phyloP scores from a whole-genome alignment of 35 echinoderm and acorn worm genomes.

The Lytechinus variegatus region DNA sequence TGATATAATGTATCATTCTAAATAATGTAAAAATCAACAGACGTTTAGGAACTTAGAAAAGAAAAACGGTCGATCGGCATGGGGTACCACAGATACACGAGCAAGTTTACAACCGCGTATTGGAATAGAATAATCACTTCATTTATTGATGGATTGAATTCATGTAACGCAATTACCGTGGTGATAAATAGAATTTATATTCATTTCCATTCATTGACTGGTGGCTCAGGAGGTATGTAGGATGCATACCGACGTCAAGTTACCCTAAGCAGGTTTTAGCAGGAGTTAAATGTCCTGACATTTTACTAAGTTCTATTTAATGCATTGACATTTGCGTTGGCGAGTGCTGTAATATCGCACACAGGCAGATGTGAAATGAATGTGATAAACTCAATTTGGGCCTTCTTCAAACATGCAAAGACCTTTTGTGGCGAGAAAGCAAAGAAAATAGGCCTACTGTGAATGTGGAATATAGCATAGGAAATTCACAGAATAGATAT shows the following conservation, averaged over 20 bases:
- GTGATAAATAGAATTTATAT: background rate
- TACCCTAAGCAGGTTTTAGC: background rate
- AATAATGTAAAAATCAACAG: too few relatives aligned
- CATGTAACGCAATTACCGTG: background rate
- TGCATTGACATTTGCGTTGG: background rate
- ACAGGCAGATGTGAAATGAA: background rate
- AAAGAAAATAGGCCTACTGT: too few relatives aligned
- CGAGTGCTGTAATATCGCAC: background rate
- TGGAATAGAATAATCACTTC: background rate
- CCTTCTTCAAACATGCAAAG: background rate
- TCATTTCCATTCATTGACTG: background rate
- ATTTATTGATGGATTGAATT: background rate
- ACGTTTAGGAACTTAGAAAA: too few relatives aligned
- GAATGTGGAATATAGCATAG: too few relatives aligned
- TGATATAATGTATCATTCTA: too few relatives aligned
- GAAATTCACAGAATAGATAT: background rate
- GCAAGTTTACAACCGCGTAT: too few relatives aligned
- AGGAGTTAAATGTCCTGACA: background rate
- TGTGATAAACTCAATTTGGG: background rate
- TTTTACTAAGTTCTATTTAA: slow-evolving; percentile 7
- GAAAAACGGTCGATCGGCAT: too few relatives aligned
- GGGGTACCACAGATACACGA: too few relatives aligned
- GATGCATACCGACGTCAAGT: background rate
- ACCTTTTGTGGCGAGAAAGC: too few relatives aligned
- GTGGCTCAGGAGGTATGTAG: background rate